Conservation (phyloP, 2,797 vertebrate species). For the Chlorospingus flavigularis region DNA sequence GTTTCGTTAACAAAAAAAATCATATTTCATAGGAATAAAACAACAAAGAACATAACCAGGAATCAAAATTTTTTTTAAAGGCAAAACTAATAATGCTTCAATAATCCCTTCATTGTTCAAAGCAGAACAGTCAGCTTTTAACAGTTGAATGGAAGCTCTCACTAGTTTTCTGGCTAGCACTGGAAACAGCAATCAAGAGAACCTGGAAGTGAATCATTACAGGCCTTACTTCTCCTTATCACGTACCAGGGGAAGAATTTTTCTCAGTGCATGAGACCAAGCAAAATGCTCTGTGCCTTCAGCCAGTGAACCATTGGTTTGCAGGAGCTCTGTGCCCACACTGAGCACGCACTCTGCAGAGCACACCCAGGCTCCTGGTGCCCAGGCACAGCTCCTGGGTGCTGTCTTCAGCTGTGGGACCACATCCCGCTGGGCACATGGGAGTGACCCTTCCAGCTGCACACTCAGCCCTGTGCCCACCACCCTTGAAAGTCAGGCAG, state of each 20-base stretch:
- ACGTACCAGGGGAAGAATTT: rapidly evolving
- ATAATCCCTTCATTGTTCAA: background rate
- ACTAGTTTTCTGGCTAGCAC: background rate
- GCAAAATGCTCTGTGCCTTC: background rate
- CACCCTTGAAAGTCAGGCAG: background rate
- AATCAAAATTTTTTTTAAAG: background rate
- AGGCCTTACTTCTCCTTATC: background rate
- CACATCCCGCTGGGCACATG: background rate
- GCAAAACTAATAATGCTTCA: background rate
- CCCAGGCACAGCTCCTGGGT: background rate
- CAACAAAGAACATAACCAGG: background rate
- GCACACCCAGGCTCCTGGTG: background rate
- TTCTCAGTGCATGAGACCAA: background rate
- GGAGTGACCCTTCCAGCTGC: background rate
- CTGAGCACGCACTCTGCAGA: rapidly evolving
- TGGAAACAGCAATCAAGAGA: background rate
- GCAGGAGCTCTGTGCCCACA: background rate
- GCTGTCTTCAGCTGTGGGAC: background rate
- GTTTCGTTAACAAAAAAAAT: background rate
- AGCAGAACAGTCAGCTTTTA: background rate
- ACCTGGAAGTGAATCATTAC: background rate
- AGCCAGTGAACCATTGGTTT: background rate
- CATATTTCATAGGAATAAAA: background rate
- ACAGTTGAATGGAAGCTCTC: background rate
- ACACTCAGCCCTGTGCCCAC: rapidly evolving